A percentile compares a stretch with the other conserved stretches of the same genome.
Conservation (phyloP, 2,888 invertebrate species). For the Stegana nigrithorax region DNA sequence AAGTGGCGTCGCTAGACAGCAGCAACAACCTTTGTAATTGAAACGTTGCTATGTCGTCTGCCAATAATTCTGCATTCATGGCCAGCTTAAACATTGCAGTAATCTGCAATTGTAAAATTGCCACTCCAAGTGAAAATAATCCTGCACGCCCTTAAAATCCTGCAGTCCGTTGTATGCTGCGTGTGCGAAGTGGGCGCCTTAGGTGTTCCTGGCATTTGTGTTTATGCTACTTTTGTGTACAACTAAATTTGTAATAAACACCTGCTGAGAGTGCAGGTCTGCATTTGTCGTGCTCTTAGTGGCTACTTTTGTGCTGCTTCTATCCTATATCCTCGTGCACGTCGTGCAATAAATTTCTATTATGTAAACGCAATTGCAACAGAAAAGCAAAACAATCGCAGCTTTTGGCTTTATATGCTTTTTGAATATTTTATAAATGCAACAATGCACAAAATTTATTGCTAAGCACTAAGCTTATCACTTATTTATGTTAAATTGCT, state of each 20-base stretch:
- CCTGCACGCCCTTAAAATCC: slow-evolving; percentile 2
- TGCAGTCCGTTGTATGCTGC: not conserved
- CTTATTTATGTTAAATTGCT: slow-evolving; percentile 12
- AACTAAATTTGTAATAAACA: slow-evolving; percentile 57
- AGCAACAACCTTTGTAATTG: slow-evolving; percentile 55
- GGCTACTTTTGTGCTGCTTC: not conserved
- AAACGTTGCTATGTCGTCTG: slow-evolving; percentile 47
- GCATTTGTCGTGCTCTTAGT: not conserved
- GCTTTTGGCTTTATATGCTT: slow-evolving; percentile 6
- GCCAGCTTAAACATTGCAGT: not conserved
- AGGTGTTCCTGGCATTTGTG: not conserved
- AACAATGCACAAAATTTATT: slow-evolving; percentile 53
- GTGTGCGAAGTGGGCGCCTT: not conserved
- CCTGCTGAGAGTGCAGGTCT: slow-evolving; percentile 36
- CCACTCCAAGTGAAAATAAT: slow-evolving; percentile 2
- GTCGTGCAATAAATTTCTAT: slow-evolving; percentile 14
- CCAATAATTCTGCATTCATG: slow-evolving; percentile 11
- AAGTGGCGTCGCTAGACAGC: too few species aligned
- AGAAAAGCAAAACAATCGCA: not conserved
- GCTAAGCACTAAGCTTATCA: slow-evolving; percentile 19
- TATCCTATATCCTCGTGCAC: not conserved
- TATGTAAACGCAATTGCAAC: not conserved
- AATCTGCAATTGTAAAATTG: not conserved
- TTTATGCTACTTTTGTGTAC: slow-evolving; percentile 8
- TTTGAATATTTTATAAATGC: slow-evolving; percentile 56